These are phyloP conservation scores for Mythimna lalbum DNA, from an alignment of 2,888 invertebrate species.

Conservation along the genomic window DNA sequence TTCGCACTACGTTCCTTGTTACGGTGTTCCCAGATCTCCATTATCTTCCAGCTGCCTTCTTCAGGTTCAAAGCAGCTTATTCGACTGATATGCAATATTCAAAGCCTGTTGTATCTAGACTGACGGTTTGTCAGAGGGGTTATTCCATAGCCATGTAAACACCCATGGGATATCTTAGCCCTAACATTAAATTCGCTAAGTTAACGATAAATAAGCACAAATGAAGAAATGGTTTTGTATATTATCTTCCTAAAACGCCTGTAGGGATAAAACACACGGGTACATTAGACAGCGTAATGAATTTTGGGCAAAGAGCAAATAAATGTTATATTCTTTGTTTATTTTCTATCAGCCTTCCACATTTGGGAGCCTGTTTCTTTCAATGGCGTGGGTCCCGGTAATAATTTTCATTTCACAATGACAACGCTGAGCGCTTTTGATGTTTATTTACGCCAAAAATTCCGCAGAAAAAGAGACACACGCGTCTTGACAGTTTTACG, in stretches of 20 bases:
- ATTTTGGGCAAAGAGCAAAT: conserved; percentile 37
- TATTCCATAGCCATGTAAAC: not conserved
- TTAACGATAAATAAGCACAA: not conserved
- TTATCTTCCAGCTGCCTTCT: conserved; percentile 40
- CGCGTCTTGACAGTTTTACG: conserved; percentile 75
- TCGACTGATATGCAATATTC: conserved; percentile 38
- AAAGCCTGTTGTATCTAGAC: conserved; percentile 35
- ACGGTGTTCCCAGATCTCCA: conserved; percentile 4
- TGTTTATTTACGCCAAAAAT: conserved; percentile 67
- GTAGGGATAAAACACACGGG: not conserved
- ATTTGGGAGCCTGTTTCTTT: conserved; percentile 51
- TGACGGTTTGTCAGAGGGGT: conserved; percentile 8
- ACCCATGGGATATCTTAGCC: not conserved
- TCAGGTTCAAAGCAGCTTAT: conserved; percentile 36
- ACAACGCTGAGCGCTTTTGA: conserved; percentile 60
- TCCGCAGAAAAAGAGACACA: conserved; percentile 67
- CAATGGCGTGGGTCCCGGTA: conserved; percentile 49
- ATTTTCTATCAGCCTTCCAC: conserved; percentile 49
- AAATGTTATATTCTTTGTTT: conserved; percentile 39
- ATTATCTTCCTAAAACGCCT: not conserved
- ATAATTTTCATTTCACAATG: conserved; percentile 64
- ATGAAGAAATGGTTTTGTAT: not conserved
- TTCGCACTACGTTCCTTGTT: conserved; percentile 22
- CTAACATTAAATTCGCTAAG: not conserved
- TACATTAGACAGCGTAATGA: conserved; percentile 30